A percentile compares a stretch with the other conserved stretches of the same genome.
phyloP scores from a whole-genome alignment of 2,797 vertebrate species.

The Graptemys geographica region DNA sequence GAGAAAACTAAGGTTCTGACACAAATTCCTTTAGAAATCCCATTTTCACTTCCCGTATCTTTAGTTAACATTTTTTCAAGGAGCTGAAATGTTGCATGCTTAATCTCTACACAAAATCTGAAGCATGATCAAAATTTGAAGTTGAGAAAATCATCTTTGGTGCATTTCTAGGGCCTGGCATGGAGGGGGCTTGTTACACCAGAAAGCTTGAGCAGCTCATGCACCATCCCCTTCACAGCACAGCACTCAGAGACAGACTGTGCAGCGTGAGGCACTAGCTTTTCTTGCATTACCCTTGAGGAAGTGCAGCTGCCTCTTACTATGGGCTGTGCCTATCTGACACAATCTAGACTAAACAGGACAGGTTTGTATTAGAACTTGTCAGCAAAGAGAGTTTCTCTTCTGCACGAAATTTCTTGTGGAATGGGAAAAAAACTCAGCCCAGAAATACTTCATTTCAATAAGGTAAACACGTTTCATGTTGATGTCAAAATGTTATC shows the following conservation, averaged over 20 bases:
- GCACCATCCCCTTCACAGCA: background rate
- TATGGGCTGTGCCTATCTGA: rapidly evolving
- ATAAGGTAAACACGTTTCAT: too few relatives aligned
- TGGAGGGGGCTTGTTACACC: background rate
- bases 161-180: background rate
- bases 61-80: background rate
- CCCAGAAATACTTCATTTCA: background rate
- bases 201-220: background rate
- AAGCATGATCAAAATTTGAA: too few relatives aligned
- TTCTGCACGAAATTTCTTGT: background rate
- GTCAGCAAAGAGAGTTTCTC: background rate
- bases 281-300: background rate
- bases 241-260: background rate
- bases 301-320: background rate
- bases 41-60: background rate
- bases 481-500: too few relatives aligned
- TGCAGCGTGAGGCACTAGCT: background rate
- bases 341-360: background rate
- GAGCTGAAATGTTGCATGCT: background rate
- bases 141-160: background rate
- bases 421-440: background rate
- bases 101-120: background rate
- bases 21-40: background rate
- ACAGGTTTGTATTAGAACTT: background rate
- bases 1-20: background rate